Evolutionary conservation across 92 coral and sea anemone genomes (phyloP).

Genomic region (Anthopleura xanthogrammica): DNA sequence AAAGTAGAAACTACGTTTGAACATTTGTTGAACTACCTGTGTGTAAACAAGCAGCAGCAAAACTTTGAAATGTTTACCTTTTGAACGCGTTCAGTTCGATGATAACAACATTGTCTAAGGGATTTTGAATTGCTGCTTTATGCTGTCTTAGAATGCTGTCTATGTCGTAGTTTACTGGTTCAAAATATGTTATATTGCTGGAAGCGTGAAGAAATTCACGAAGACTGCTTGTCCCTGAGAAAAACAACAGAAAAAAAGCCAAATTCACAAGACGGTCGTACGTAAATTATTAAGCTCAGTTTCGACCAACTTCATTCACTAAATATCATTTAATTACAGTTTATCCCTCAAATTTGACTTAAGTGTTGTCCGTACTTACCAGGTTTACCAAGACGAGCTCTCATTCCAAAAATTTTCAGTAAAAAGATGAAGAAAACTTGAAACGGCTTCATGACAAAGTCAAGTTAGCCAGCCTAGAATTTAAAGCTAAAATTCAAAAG

Average conservation of each 20-base stretch:
- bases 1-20: too few species aligned
- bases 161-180: slow-evolving; percentile 49
- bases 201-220: slow-evolving; percentile 3
- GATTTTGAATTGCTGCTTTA: slow-evolving; percentile 18
- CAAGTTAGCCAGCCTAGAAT: background rate
- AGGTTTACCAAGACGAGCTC: background rate
- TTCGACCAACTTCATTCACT: background rate
- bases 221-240: background rate
- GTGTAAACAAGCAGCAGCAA: background rate
- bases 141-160: slow-evolving; percentile 52
- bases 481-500: background rate
- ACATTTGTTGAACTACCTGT: background rate
- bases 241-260: too few species aligned
- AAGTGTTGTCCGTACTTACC: background rate
- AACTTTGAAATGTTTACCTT: slow-evolving; percentile 32
- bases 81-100: slow-evolving; percentile 56
- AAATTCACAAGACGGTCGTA: background rate
- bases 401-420: background rate
- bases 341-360: too few species aligned
- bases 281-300: background rate
- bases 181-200: slow-evolving; percentile 43
- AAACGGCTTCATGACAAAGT: background rate
- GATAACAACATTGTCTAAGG: slow-evolving; percentile 23
- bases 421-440: background rate
- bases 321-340: background rate